Evolutionary conservation across 2,113 vertebrate genomes (phyloP), one percentile per base, ranked within the genome.

Genomic region (Urocolius indicus): DNA sequence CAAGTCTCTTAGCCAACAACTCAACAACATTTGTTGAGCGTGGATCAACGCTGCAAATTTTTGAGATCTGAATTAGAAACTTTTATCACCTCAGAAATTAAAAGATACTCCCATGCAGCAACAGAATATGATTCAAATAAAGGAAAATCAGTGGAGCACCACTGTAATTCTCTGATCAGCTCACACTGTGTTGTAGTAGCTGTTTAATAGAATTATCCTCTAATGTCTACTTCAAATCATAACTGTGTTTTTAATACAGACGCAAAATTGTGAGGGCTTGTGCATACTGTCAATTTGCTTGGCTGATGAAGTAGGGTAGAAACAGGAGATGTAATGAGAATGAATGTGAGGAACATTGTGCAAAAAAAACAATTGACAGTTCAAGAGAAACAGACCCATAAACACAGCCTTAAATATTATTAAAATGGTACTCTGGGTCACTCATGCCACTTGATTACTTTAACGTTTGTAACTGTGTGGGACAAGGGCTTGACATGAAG

Each of bases 261-360:
- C 4, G 8, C 6, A 51, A 43, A 89, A 74, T 36, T 51, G 19
- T 67, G 58, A 41, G 48, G 46, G 86, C 74, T 86, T 89, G 43
- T 95, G 62, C 93, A 92, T 68, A 41, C 38, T 57, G 66, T 84
- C 16, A 15, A 76, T 75, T 65, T 72, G 62, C 74, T 87, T 77
- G 15, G 71, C 84, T 93, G 61, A 41, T 93, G 83, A 91, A 58
- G 14, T 76, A 57, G 7, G 67, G 46, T 67, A 62, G 90, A 96
- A 96, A 84, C 48, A 77, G 77, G 77, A 92, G 88, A 90, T 61
- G 32, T 72, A 88, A 93, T 84, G 61, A 94, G 73, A 94, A 91
- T 58, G 81, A 95, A 90, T 68, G 59, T 29, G 27, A 65, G 81
- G 75, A 90, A 58, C 62, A 26, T 34, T 77, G 63, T 63, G 27